phyloP scores from a whole-genome alignment of 2,113 vertebrate species.

The Picathartes gymnocephalus region DNA sequence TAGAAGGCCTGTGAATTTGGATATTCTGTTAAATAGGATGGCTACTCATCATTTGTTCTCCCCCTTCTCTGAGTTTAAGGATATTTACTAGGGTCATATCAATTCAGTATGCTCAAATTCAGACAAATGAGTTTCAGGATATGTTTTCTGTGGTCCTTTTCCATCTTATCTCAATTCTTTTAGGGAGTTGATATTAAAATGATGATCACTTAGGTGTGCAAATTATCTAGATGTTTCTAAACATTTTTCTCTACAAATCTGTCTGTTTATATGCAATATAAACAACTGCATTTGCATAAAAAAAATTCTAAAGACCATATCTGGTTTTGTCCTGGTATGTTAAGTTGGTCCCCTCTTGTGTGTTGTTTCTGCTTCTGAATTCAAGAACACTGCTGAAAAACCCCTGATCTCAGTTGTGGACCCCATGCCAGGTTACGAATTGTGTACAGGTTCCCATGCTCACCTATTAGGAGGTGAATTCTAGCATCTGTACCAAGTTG shows the following conservation, averaged over 20 bases:
- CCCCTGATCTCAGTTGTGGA: neutral
- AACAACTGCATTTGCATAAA: neutral
- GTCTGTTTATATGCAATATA: neutral
- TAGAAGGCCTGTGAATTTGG: neutral
- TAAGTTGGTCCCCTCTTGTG: neutral
- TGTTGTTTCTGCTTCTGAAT: neutral
- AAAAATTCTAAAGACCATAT: neutral
- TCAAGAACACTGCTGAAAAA: neutral
- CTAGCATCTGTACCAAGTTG: neutral
- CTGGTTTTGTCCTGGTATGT: neutral
- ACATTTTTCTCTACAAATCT: neutral
- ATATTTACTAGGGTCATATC: neutral
- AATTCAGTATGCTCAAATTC: neutral
- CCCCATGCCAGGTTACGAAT: neutral
- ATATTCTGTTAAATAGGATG: neutral
- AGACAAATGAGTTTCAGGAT: neutral
- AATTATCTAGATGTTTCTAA: neutral
- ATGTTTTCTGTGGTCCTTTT: neutral
- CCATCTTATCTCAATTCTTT: neutral
- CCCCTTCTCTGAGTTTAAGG: neutral
- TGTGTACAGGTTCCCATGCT: neutral
- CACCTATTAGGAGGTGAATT: neutral
- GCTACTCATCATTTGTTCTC: neutral
- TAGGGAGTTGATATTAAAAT: neutral
- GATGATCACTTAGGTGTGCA: neutral